Conservation (phyloP, 2,113 vertebrate species). For the Takifugu bimaculatus region DNA sequence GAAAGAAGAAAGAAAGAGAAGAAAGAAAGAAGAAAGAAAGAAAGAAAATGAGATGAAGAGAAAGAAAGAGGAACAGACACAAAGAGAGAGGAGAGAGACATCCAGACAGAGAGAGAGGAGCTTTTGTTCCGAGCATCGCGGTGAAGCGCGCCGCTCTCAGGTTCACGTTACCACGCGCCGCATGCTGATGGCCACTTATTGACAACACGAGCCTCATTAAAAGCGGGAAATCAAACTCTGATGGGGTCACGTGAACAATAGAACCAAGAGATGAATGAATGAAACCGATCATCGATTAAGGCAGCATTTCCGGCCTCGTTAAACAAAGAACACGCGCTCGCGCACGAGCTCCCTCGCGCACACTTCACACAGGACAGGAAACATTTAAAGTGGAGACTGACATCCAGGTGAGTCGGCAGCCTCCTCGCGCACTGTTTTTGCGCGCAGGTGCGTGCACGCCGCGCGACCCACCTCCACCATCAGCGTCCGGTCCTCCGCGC, state of each 20-base stretch:
- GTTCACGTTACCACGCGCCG: neutral
- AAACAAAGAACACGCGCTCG: neutral
- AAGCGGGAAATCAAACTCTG: too few relatives aligned
- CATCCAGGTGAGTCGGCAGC: too few relatives aligned
- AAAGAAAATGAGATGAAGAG: too few relatives aligned
- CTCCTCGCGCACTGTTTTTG: too few relatives aligned
- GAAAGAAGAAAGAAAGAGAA: too few relatives aligned
- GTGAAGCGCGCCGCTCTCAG: neutral
- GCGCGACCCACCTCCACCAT: constrained; percentile 71
- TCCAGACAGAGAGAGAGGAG: too few relatives aligned
- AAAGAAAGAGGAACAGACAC: too few relatives aligned
- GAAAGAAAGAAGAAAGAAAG: too few relatives aligned
- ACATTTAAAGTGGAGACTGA: constrained; percentile 2
- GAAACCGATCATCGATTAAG: too few relatives aligned
- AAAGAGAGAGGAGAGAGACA: too few relatives aligned
- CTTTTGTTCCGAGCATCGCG: neutral
- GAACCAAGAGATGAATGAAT: too few relatives aligned
- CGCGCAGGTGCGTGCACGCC: neutral
- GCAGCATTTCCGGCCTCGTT: neutral
- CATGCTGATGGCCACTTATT: neutral
- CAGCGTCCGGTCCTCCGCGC: constrained; percentile 75
- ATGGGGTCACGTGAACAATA: too few relatives aligned
- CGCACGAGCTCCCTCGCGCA: neutral
- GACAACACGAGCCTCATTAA: neutral
- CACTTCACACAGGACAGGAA: neutral